A percentile compares a stretch with the other conserved stretches of the same genome.
Conservation (phyloP, 2,797 vertebrate species). For the Hirundo rustica region DNA sequence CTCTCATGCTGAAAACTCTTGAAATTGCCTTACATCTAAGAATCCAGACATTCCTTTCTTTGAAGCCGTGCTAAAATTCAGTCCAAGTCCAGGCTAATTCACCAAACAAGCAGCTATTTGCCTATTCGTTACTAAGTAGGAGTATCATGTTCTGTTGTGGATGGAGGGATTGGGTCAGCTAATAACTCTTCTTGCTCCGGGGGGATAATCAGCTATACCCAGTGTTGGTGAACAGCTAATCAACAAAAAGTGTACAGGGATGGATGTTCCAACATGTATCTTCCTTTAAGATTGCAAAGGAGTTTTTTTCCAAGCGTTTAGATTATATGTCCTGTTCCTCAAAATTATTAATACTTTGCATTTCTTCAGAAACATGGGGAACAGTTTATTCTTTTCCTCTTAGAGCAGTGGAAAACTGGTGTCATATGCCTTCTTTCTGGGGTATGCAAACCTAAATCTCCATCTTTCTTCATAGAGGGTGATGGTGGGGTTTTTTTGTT, state of each 20-base stretch:
- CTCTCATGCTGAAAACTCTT: neutral
- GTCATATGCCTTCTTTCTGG: neutral
- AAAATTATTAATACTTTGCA: neutral
- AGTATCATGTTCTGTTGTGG: neutral
- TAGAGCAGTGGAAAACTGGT: neutral
- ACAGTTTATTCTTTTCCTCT: neutral
- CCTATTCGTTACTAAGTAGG: accelerated
- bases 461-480: neutral
- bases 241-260: neutral
- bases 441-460: neutral
- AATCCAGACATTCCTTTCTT: neutral
- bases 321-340: neutral
- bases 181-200: neutral
- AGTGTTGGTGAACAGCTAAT: neutral
- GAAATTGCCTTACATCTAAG: neutral
- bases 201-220: neutral
- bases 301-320: neutral
- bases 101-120: neutral
- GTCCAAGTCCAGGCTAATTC: neutral
- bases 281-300: neutral
- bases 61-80: neutral
- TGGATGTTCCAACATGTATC: neutral
- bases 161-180: neutral
- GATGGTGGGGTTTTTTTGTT: neutral
- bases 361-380: neutral